phyloP scores from a whole-genome alignment of 2,113 vertebrate genomes.

The Baryphthengus martii region DNA sequence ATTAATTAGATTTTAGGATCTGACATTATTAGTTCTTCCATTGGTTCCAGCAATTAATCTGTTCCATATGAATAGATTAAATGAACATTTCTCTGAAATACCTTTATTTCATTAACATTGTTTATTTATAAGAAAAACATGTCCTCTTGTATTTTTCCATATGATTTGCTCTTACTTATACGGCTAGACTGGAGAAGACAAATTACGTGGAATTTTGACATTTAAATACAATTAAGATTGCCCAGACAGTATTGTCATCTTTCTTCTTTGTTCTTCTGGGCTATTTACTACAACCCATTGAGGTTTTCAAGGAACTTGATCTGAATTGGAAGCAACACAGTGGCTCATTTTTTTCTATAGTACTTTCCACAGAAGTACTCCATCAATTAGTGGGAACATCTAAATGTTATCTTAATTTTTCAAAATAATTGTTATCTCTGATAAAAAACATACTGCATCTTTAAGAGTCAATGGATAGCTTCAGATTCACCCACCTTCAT shows the following conservation, averaged over 20 bases:
- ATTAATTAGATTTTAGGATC: background rate
- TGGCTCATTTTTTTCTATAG: background rate
- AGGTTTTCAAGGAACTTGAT: no score
- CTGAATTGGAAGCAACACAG: background rate
- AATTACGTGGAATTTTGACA: background rate
- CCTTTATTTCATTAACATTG: background rate
- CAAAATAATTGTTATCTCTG: background rate
- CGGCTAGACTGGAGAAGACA: background rate
- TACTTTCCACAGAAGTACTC: background rate
- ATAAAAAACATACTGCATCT: background rate
- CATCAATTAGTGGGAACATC: background rate
- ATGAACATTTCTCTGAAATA: background rate
- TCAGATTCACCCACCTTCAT: constrained; percentile 82
- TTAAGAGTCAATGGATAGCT: background rate
- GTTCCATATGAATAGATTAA: no score
- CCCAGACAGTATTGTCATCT: background rate
- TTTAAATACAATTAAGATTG: background rate
- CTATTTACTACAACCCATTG: background rate
- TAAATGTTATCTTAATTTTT: background rate
- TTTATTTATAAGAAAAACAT: background rate
- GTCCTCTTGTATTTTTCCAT: background rate
- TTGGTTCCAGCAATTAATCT: background rate
- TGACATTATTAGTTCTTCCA: background rate
- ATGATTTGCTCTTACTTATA: background rate
- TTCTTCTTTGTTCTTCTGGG: background rate